Evolutionary conservation across 2,797 vertebrate genomes (phyloP).

Genomic region (Acipenser transmontanus): DNA sequence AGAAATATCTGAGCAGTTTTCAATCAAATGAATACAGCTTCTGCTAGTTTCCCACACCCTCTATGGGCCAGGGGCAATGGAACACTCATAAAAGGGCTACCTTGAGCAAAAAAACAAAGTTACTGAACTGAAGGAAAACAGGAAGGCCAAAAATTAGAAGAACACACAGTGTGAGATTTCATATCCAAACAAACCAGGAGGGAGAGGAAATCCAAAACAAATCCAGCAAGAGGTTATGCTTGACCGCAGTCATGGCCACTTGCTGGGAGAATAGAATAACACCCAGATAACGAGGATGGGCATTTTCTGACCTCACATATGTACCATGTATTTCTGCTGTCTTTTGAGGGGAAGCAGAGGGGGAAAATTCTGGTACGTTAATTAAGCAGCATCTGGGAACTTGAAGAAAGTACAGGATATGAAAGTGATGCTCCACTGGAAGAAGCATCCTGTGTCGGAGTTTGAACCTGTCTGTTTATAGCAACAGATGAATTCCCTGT

Average conservation of each 20-base stretch:
- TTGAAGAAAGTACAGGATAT: constrained; percentile 46
- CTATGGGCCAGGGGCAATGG: not conserved
- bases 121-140: constrained; percentile 13
- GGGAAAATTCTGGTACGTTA: constrained; percentile 18
- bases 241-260: constrained; percentile 21
- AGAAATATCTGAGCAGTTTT: too few relatives aligned
- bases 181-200: constrained; percentile 45
- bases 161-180: constrained; percentile 38
- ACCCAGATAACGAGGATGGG: constrained; percentile 17
- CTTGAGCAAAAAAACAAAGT: constrained; percentile 8
- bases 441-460: too few relatives aligned
- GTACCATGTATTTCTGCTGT: constrained; percentile 33
- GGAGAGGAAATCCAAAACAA: constrained; percentile 45
- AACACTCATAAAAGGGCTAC: constrained; percentile 8
- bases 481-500: not conserved
- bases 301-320: constrained; percentile 1
- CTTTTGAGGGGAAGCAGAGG: constrained; percentile 28
- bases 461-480: too few relatives aligned
- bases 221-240: constrained; percentile 25
- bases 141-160: constrained; percentile 29
- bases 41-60: constrained; percentile 14
- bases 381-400: constrained; percentile 36
- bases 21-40: too few relatives aligned
- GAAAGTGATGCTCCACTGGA: too few relatives aligned
- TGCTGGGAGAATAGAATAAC: constrained; percentile 17